Conservation (phyloP, 2,797 vertebrate genomes). For the Momotus momota region DNA sequence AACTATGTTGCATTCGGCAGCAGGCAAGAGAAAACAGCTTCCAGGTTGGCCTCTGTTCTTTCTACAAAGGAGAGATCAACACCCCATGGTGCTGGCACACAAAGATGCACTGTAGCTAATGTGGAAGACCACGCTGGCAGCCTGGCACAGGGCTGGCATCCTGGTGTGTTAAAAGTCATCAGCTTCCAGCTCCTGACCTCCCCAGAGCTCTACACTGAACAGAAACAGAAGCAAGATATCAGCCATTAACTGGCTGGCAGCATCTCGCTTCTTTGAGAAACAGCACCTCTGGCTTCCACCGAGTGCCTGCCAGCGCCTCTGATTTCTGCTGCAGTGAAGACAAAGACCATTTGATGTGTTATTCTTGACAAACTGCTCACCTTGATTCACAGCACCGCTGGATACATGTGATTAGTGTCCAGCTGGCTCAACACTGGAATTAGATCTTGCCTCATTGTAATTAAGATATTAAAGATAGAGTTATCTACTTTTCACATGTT, state of each 20-base stretch:
- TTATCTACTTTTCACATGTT: not conserved
- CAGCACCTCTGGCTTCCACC: not conserved
- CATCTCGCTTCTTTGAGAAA: not conserved
- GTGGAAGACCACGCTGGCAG: not conserved
- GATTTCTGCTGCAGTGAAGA: not conserved
- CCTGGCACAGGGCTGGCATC: not conserved
- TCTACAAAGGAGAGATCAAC: not conserved
- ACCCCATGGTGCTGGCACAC: not conserved
- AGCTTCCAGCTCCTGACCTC: not conserved
- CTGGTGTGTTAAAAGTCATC: not conserved
- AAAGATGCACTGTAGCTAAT: not conserved
- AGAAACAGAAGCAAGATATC: not conserved
- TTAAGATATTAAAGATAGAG: not conserved
- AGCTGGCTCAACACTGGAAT: not conserved
- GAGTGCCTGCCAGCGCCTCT: not conserved
- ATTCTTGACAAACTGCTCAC: not conserved
- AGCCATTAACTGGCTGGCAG: not conserved
- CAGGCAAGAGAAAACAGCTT: not conserved
- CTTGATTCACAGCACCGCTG: not conserved
- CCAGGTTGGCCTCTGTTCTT: not conserved
- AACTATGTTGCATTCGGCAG: not conserved
- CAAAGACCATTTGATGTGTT: not conserved
- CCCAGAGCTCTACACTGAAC: not conserved
- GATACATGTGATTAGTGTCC: not conserved
- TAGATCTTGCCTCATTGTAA: not conserved